These are phyloP conservation scores for Echiichthys vipera DNA, from an alignment of 2,797 vertebrate species.

Conservation along the genomic window DNA sequence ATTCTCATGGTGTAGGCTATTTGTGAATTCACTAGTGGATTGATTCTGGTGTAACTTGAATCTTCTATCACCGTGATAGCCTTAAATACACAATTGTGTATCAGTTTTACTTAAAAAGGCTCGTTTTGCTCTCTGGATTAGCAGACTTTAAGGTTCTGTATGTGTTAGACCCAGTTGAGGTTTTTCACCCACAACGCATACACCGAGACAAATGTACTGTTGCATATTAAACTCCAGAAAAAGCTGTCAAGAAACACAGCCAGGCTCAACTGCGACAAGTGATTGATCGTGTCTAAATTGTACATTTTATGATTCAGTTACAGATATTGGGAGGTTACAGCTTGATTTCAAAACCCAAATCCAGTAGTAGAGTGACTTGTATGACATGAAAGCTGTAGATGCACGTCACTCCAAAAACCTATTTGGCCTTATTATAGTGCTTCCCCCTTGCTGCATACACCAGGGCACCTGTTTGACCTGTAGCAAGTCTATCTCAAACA, in stretches of 20 bases:
- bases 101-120: background rate
- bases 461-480: background rate
- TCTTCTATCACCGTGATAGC: background rate
- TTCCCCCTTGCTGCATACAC: background rate
- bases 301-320: background rate
- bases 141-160: background rate
- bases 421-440: background rate
- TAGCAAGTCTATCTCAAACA: background rate
- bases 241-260: background rate
- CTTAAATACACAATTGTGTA: too few species aligned
- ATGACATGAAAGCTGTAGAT: background rate
- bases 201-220: background rate
- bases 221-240: background rate
- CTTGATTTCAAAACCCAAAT: background rate
- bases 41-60: background rate
- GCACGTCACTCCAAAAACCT: background rate
- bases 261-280: too few species aligned
- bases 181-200: background rate
- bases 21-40: background rate
- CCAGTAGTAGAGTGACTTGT: too few species aligned
- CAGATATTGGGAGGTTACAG: background rate
- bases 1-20: too few species aligned
- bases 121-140: background rate
- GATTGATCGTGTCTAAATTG: too few species aligned
- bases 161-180: background rate